Evolutionary conservation across 37 sponge, comb jelly and placozoan genomes (phyloP).

Genomic region (Amphimedon queenslandica): DNA sequence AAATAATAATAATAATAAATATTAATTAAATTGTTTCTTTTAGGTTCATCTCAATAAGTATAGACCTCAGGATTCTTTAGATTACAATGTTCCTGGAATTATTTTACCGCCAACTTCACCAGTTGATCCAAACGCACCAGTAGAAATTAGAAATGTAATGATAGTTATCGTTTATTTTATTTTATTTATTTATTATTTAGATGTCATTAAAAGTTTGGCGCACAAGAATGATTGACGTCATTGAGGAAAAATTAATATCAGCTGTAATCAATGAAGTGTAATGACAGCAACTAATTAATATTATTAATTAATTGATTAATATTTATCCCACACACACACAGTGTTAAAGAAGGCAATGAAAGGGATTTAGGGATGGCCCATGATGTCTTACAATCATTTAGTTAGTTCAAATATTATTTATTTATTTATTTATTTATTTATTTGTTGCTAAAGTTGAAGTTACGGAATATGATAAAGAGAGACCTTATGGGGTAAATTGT

Average conservation of each 20-base stretch:
- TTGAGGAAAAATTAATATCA: constrained; percentile 14
- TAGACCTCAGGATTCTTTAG: background rate
- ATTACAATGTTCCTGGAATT: constrained; percentile 7
- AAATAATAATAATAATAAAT: no score
- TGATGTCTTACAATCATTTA: constrained; percentile 2
- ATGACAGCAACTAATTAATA: no score
- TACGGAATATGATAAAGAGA: constrained; percentile 26
- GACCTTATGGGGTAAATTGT: background rate
- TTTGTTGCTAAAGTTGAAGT: constrained; percentile 45
- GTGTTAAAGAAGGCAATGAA: background rate
- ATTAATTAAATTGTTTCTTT: background rate
- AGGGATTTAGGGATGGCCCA: background rate
- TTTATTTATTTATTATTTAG: no score
- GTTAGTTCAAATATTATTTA: constrained; percentile 6
- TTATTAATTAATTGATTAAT: no score
- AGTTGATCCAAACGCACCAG: constrained; percentile 14
- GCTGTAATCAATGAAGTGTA: constrained; percentile 40
- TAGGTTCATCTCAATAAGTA: background rate
- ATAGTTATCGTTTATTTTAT: background rate
- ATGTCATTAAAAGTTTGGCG: constrained; percentile 30
- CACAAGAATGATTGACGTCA: constrained; percentile 21
- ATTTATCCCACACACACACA: no score
- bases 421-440: background rate
- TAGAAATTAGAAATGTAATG: constrained; percentile 54
- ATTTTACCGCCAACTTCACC: background rate